A percentile compares a stretch with the other conserved stretches of the same genome.
Evolutionary conservation across 2,888 invertebrate species (phyloP).

Genomic region (Lacanobia wlatinum): DNA sequence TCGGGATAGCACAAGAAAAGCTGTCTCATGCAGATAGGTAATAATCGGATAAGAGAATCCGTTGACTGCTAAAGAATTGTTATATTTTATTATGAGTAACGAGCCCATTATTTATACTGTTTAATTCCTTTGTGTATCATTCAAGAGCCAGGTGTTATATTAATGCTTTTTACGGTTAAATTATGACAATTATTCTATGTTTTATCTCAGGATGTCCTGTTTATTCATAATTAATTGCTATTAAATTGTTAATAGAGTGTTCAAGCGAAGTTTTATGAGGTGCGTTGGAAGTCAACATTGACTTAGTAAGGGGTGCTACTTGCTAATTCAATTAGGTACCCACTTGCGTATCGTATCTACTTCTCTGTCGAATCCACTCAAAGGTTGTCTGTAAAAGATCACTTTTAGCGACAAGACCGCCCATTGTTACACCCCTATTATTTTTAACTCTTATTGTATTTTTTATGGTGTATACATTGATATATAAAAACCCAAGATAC

Average conservation of each 20-base stretch:
- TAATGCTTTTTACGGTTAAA: slow-evolving; percentile 13
- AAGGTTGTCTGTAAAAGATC: too few relatives aligned
- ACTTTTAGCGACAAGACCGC: too few relatives aligned
- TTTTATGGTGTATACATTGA: too few relatives aligned
- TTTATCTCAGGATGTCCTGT: slow-evolving; percentile 43
- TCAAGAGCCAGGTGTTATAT: slow-evolving; percentile 37
- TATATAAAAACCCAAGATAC: too few relatives aligned
- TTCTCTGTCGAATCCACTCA: too few relatives aligned
- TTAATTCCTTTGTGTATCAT: slow-evolving; percentile 12
- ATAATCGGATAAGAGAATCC: too few relatives aligned
- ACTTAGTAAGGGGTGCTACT: too few relatives aligned
- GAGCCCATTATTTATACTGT: neutral
- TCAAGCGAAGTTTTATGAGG: neutral
- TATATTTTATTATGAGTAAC: neutral
- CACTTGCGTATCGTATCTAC: neutral
- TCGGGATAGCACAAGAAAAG: too few relatives aligned
- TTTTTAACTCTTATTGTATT: too few relatives aligned
- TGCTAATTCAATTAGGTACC: neutral
- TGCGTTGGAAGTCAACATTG: too few relatives aligned
- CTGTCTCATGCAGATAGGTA: too few relatives aligned
- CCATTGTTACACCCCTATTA: too few relatives aligned
- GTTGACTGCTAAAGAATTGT: neutral
- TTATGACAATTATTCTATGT: slow-evolving; percentile 29
- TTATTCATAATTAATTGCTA: slow-evolving; percentile 15
- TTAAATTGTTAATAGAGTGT: neutral